Percentiles rank a stretch among this genome's conserved stretches.
phyloP scores from a whole-genome alignment of 2,888 invertebrate genomes.

The Toxonevra muliebris region DNA sequence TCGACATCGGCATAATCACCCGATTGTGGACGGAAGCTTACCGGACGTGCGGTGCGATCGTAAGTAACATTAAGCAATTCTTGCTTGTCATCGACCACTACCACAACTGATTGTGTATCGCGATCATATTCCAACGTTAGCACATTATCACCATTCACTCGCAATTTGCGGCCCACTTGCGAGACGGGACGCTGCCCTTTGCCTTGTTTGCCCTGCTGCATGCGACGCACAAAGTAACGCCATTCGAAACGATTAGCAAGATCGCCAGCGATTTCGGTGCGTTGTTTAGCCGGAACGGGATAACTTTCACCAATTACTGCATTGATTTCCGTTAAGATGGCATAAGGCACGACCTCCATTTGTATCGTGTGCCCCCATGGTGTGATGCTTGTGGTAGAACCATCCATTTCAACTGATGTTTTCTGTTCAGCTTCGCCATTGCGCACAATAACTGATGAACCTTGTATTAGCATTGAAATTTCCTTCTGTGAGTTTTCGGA shows the following conservation, averaged over 20 bases:
- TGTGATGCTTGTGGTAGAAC: constrained; percentile 80
- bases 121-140: constrained; percentile 91
- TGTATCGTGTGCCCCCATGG: constrained; percentile 90
- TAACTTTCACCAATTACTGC: constrained; percentile 89
- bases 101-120: constrained; percentile 84
- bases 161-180: constrained; percentile 84
- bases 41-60: constrained; percentile 83
- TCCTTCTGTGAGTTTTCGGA: constrained; percentile 85
- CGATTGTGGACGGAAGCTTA: constrained; percentile 85
- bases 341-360: constrained; percentile 91
- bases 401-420: constrained; percentile 82
- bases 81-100: constrained; percentile 87
- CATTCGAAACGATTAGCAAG: constrained; percentile 94
- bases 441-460: constrained; percentile 83
- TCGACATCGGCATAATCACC: constrained; percentile 90
- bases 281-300: constrained; percentile 89
- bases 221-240: constrained; percentile 88
- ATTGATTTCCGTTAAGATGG: constrained; percentile 87
- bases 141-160: constrained; percentile 92
- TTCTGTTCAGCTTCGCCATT: constrained; percentile 84
- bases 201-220: constrained; percentile 70
- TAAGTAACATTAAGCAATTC: constrained; percentile 88
- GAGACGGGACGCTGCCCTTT: constrained; percentile 70
- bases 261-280: constrained; percentile 89
- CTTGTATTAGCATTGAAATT: constrained; percentile 86